Conservation (phyloP, 2,888 invertebrate genomes). For the Eupithecia centaureata region DNA sequence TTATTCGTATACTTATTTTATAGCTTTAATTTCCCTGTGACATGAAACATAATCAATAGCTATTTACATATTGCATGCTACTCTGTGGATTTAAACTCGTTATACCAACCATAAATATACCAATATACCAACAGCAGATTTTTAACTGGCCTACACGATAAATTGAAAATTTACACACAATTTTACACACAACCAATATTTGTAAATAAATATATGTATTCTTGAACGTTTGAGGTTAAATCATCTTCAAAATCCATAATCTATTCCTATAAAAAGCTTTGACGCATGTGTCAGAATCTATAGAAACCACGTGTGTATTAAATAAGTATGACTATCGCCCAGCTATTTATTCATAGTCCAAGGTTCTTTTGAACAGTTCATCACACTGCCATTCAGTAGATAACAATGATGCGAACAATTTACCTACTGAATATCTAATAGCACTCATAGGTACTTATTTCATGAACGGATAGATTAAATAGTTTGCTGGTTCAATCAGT, state of each 20-base stretch:
- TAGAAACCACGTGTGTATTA: conserved; percentile 12
- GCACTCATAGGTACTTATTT: neutral
- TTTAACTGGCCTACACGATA: neutral
- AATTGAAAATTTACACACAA: neutral
- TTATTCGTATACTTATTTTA: neutral
- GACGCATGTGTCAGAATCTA: conserved; percentile 7
- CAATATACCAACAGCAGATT: neutral
- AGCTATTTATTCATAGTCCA: conserved; percentile 20
- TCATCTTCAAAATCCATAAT: conserved; percentile 3
- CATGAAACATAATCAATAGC: conserved; percentile 7
- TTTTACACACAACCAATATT: no score
- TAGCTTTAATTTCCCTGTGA: neutral
- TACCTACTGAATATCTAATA: neutral
- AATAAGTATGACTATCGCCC: conserved; percentile 14
- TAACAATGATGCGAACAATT: conserved; percentile 19
- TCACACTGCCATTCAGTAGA: conserved; percentile 13
- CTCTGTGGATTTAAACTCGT: neutral
- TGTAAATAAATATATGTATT: neutral
- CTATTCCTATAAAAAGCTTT: conserved; percentile 10
- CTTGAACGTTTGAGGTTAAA: neutral
- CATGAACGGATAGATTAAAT: neutral
- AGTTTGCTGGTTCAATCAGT: neutral
- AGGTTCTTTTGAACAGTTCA: conserved; percentile 11
- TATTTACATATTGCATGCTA: neutral
- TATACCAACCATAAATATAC: no score